These are phyloP conservation scores for Drosophila nannoptera DNA, from an alignment of 1,140 invertebrate species.

Conservation along the genomic window DNA sequence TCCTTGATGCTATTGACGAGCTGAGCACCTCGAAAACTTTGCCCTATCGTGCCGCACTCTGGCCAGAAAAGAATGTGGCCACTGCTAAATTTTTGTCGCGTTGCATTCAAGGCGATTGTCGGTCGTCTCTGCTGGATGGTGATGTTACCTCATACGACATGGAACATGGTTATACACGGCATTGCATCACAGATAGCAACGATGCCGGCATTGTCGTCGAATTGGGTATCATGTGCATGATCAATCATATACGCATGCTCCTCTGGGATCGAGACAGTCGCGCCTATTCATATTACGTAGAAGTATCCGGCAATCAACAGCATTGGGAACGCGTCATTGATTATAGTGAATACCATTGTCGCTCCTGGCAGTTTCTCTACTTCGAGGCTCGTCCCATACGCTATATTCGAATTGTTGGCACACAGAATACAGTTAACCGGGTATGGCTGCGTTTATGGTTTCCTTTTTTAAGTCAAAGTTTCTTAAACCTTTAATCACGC, in stretches of 20 bases:
- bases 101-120: constrained; percentile 93
- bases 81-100: constrained; percentile 87
- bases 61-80: constrained; percentile 95
- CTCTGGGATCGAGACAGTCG: constrained; percentile 96
- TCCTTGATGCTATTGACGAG: constrained; percentile 95
- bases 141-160: constrained; percentile 82
- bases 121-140: constrained; percentile 91
- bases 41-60: constrained; percentile 88
- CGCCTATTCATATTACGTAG: constrained; percentile 97
- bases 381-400: constrained; percentile 93
- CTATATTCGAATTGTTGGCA: constrained; percentile 94
- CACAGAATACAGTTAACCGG: constrained; percentile 97
- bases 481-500: neutral
- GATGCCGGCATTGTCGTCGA: constrained; percentile 92
- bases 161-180: constrained; percentile 89
- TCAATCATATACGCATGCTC: constrained; percentile 95
- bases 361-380: constrained; percentile 97
- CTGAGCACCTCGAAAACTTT: constrained; percentile 88
- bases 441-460: constrained; percentile 79
- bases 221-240: constrained; percentile 91
- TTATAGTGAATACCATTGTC: constrained; percentile 93
- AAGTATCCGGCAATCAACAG: constrained; percentile 97
- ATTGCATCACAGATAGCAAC: constrained; percentile 89
- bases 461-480: neutral
- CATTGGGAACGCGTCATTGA: constrained; percentile 96